Conservation (phyloP, 2,113 vertebrate species). For the Toxostoma redivivum region DNA sequence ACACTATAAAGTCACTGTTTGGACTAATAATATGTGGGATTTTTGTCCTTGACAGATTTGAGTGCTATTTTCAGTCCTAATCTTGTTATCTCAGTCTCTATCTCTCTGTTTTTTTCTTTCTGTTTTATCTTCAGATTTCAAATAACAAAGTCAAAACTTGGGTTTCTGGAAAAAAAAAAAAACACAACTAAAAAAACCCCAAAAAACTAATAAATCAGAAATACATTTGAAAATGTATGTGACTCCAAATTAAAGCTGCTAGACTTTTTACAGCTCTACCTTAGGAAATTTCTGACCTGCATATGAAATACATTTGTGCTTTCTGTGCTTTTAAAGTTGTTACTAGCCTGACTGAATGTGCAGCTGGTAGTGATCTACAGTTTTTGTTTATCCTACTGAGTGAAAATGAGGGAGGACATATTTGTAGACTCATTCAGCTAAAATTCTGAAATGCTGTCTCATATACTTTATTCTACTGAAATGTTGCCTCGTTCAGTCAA, state of each 20-base stretch:
- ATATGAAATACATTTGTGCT: not conserved
- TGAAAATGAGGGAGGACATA: not conserved
- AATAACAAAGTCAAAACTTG: not conserved
- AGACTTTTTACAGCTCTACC: not conserved
- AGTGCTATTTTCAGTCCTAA: not conserved
- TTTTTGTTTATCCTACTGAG: slow-evolving; percentile 40
- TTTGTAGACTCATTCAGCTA: slow-evolving; percentile 29
- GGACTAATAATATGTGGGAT: not conserved
- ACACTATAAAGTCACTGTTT: not conserved
- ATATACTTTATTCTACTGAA: not conserved
- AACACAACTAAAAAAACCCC: too few species aligned
- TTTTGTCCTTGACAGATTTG: slow-evolving; percentile 4
- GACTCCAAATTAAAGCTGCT: not conserved
- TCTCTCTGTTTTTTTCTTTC: not conserved
- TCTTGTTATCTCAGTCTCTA: not conserved
- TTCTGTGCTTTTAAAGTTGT: not conserved
- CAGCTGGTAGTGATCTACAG: slow-evolving; percentile 30
- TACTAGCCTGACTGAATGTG: not conserved
- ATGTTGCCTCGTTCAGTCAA: not conserved
- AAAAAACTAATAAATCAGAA: not conserved
- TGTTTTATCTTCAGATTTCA: slow-evolving; percentile 36
- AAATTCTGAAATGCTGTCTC: slow-evolving; percentile 5
- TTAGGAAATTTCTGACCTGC: not conserved
- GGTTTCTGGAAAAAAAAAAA: not conserved
- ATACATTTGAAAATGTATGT: not conserved